These are phyloP conservation scores for Drosophila santomea DNA, from an alignment of 1,140 invertebrate species.

Conservation along the genomic window DNA sequence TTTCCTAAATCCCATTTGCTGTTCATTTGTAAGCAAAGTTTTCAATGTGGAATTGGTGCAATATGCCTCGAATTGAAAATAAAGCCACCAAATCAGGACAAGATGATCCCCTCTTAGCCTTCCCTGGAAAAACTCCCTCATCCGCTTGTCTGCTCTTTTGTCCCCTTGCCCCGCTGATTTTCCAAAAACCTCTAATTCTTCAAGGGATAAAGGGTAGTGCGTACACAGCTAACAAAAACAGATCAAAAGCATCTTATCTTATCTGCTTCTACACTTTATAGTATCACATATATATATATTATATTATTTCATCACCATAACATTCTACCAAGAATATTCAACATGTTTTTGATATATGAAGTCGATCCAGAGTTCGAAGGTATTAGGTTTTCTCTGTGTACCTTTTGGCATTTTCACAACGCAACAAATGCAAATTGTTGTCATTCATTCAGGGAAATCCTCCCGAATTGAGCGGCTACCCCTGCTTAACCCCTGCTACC, in stretches of 20 bases:
- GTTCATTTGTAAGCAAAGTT: too few relatives aligned
- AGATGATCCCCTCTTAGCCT: neutral
- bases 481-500: too few relatives aligned
- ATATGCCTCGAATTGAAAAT: constrained; percentile 51
- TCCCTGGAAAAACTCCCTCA: neutral
- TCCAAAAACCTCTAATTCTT: neutral
- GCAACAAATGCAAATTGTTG: constrained; percentile 80
- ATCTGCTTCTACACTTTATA: too few relatives aligned
- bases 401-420: constrained; percentile 44
- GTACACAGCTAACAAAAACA: neutral
- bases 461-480: neutral
- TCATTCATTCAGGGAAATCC: constrained; percentile 60
- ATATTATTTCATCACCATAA: too few relatives aligned
- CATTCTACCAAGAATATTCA: too few relatives aligned
- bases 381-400: neutral
- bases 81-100: constrained; percentile 75
- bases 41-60: constrained; percentile 1
- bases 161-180: neutral
- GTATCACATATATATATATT: too few relatives aligned
- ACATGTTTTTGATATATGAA: too few relatives aligned
- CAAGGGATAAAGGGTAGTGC: neutral
- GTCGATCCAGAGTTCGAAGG: too few relatives aligned
- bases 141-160: neutral
- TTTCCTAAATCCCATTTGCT: neutral
- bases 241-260: too few relatives aligned